Evolutionary conservation across 2,797 vertebrate genomes (phyloP).

Genomic region (Anolis apletophallus): DNA sequence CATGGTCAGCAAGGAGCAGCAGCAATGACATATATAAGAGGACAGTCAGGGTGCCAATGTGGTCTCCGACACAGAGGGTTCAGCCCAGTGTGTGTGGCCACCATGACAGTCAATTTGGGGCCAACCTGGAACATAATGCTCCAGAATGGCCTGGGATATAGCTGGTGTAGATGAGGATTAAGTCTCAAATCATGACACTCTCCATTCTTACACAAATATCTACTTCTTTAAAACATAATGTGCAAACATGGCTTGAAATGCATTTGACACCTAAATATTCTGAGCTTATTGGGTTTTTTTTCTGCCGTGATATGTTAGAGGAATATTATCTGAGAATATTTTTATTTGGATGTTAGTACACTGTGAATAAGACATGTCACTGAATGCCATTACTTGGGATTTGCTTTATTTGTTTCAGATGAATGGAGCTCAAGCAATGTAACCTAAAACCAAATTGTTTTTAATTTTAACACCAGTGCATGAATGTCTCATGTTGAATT

Average conservation of each 20-base stretch:
- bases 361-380: slow-evolving; percentile 65
- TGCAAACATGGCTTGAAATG: slow-evolving; percentile 71
- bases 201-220: slow-evolving; percentile 66
- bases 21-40: no score
- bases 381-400: slow-evolving; percentile 58
- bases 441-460: slow-evolving; percentile 54
- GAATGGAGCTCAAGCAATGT: slow-evolving; percentile 54
- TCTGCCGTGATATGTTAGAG: slow-evolving; percentile 49
- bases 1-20: no score
- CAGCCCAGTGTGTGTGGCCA: no score
- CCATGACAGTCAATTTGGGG: no score
- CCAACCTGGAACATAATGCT: no score
- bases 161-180: no score
- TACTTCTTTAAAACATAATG: slow-evolving; percentile 66
- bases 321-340: slow-evolving; percentile 57
- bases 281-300: slow-evolving; percentile 56
- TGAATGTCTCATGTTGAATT: slow-evolving; percentile 44
- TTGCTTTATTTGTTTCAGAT: slow-evolving; percentile 47
- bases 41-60: no score
- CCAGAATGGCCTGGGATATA: no score
- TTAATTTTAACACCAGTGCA: slow-evolving; percentile 55
- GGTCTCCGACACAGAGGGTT: no score
- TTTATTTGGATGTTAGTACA: slow-evolving; percentile 52
- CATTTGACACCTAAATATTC: slow-evolving; percentile 60
- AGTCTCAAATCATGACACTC: slow-evolving; percentile 21